Conservation (phyloP, 1,140 invertebrate species). For the Latrodectus geometricus region DNA sequence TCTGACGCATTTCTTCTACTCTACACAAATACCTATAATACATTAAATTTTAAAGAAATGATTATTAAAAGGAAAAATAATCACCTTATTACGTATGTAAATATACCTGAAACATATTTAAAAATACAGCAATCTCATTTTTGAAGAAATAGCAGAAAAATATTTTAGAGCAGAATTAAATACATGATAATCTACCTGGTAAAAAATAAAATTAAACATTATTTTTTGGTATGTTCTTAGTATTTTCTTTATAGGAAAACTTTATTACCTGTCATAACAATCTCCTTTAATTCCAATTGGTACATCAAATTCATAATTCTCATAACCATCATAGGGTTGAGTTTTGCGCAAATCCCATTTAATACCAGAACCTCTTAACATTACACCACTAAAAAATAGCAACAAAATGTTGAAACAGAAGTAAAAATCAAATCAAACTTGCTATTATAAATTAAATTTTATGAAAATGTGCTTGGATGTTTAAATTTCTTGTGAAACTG, state of each 20-base stretch:
- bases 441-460: no score
- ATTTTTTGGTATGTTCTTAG: no score
- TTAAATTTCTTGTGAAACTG: no score
- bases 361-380: constrained; percentile 77
- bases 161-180: not conserved
- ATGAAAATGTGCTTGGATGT: no score
- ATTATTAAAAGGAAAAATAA: no score
- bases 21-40: constrained; percentile 85
- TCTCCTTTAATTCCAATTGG: constrained; percentile 95
- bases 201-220: no score
- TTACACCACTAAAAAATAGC: constrained; percentile 64
- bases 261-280: constrained; percentile 88
- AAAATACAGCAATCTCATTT: not conserved
- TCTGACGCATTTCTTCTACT: constrained; percentile 97
- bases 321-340: constrained; percentile 96
- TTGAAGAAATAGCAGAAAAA: not conserved
- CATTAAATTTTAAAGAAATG: not conserved
- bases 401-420: no score
- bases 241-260: not conserved
- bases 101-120: not conserved
- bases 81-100: no score
- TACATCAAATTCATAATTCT: constrained; percentile 94
- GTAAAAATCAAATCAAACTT: no score
- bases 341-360: constrained; percentile 97
- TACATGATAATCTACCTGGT: not conserved